Evolutionary conservation across 2,888 invertebrate species (phyloP).

Genomic region (Blastobasis adustella): DNA sequence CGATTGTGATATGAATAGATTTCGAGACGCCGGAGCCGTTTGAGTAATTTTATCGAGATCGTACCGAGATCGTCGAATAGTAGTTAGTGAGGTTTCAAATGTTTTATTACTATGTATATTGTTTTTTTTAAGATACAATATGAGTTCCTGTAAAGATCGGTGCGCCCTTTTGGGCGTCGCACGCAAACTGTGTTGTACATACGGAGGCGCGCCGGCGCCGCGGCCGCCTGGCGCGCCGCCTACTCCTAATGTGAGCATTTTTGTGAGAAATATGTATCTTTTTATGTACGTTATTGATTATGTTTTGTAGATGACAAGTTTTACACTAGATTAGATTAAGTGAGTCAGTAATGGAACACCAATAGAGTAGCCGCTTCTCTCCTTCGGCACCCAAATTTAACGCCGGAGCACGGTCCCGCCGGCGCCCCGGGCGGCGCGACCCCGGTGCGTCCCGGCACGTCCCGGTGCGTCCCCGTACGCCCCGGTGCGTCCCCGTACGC

Average conservation of each 20-base stretch:
- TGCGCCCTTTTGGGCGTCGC: conserved; percentile 49
- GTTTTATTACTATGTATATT: conserved; percentile 72
- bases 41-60: conserved; percentile 67
- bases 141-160: conserved; percentile 73
- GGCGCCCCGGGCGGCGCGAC: conserved; percentile 16
- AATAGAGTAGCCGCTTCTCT: conserved; percentile 75
- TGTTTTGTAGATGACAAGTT: conserved; percentile 69
- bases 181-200: conserved; percentile 64
- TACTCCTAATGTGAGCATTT: conserved; percentile 70
- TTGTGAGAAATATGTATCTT: conserved; percentile 72
- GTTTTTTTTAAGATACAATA: conserved; percentile 72
- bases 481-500: conserved; percentile 22
- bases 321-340: conserved; percentile 74
- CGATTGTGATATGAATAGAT: conserved; percentile 74
- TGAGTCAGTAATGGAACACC: conserved; percentile 73
- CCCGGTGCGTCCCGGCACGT: conserved; percentile 17
- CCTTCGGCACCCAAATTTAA: conserved; percentile 65
- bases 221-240: conserved; percentile 19
- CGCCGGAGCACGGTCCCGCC: conserved; percentile 53
- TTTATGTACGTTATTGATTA: conserved; percentile 63
- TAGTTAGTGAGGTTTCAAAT: conserved; percentile 75
- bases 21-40: conserved; percentile 70
- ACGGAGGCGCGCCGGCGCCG: conserved; percentile 22
- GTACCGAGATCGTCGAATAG: conserved; percentile 69
- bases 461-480: conserved; percentile 26